Evolutionary conservation across 2,888 invertebrate species (phyloP), one percentile per base, ranked within the genome.

Genomic region (Tipula unca): DNA sequence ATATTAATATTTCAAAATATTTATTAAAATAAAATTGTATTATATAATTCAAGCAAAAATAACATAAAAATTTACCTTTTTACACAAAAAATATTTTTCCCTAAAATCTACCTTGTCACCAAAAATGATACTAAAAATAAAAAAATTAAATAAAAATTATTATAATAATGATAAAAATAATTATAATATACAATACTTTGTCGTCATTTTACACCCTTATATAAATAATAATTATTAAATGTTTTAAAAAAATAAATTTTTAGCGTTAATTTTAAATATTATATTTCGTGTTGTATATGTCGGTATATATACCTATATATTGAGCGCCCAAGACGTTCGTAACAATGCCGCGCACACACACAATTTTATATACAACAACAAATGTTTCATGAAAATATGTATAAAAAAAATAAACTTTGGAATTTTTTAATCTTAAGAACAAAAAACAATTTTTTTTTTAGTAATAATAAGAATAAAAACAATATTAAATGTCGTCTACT

Each of bases 381-480:
- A 69, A 69, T 69, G 69, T 25, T 69, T 69, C 25, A 69, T 69
- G 25, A 69, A 69, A 69, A 69, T 69, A 69, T 69, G 69, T 69
- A 69, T 69, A 25, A 25, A 69, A 25, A 69, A 69, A 69, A 69
- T 25, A 69, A 25, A 69, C 69, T 69, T 69, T 69, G 69, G 69
- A 69, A 69, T 69, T 69, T 69, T 69, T 69, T 69, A 69, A 69
- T 69, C 69, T 69, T 69, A 69, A 20, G 10, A 69, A 69, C 69
- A 69, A 69, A 69, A 69, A 20, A 69, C 20, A 69, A n/a, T 3
- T 20, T 48, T n/a, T n/a, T 20, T 54, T 69, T 69, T 69, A 69
- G 69, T 69, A 69, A 69, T 69, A 69, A 69, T 69, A 69, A 69
- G 69, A 69, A 69, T 69, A 69, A 69, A 25, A 69, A 69, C 69